Evolutionary conservation across 2,888 invertebrate genomes (phyloP).

Genomic region (Cyclophora punctaria): DNA sequence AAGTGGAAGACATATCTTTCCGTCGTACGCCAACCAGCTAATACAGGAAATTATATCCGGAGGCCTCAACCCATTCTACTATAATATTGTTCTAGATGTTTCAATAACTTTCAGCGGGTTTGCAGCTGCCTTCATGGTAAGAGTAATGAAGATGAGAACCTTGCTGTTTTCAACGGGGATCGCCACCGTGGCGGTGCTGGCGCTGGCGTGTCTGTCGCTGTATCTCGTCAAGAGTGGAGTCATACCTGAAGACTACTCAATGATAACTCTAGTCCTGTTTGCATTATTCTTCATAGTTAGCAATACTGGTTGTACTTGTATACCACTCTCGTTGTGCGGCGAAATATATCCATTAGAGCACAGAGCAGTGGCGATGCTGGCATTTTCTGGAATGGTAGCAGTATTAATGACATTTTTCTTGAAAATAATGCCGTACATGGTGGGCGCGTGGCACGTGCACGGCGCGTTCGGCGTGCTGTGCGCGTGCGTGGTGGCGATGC

Average conservation of each 20-base stretch:
- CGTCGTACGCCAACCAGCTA: constrained; percentile 45
- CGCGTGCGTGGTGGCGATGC: constrained; percentile 51
- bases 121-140: constrained; percentile 38
- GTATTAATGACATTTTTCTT: neutral
- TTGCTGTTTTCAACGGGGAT: constrained; percentile 43
- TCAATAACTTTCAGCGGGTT: constrained; percentile 38
- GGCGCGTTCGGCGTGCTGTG: neutral
- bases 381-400: constrained; percentile 33
- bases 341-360: constrained; percentile 50
- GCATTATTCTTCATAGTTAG: constrained; percentile 38
- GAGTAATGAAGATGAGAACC: constrained; percentile 37
- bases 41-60: constrained; percentile 35
- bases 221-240: constrained; percentile 29
- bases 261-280: constrained; percentile 37
- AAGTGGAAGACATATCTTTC: constrained; percentile 45
- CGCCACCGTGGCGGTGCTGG: constrained; percentile 20
- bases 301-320: constrained; percentile 50
- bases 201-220: constrained; percentile 13
- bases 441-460: neutral
- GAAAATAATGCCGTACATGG: neutral
- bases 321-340: constrained; percentile 49
- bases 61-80: constrained; percentile 35
- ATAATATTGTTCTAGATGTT: constrained; percentile 38
- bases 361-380: constrained; percentile 35
- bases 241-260: constrained; percentile 25